phyloP scores from a whole-genome alignment of 1,140 invertebrate genomes.

The Pseudomyrmex cubaensis region DNA sequence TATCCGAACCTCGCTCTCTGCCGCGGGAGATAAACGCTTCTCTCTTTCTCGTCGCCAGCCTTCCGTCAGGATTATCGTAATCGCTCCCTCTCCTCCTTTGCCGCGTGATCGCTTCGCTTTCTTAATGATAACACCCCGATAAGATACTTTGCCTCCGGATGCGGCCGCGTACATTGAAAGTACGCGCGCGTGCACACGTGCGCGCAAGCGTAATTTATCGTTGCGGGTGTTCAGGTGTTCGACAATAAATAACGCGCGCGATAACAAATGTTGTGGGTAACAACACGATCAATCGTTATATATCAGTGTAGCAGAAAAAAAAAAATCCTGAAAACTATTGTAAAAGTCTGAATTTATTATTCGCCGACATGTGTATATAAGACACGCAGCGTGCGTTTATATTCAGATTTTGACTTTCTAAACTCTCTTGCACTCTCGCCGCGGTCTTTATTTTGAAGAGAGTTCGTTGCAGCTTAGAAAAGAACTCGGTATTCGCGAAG shows the following conservation, averaged over 20 bases:
- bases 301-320: background rate
- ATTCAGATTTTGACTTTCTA: background rate
- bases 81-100: background rate
- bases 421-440: background rate
- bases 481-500: no score
- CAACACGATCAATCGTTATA: constrained; percentile 5
- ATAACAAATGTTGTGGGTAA: constrained; percentile 28
- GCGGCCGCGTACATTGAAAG: constrained; percentile 11
- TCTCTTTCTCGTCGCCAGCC: background rate
- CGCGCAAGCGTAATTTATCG: constrained; percentile 47
- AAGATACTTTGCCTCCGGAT: constrained; percentile 42
- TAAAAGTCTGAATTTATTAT: background rate
- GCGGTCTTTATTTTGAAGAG: no score
- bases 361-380: background rate
- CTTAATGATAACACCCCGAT: constrained; percentile 53
- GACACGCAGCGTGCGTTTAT: background rate
- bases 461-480: no score
- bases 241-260: constrained; percentile 41
- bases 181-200: background rate
- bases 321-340: background rate
- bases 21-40: constrained; percentile 32
- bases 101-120: constrained; percentile 43
- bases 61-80: constrained; percentile 50
- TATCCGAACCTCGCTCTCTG: constrained; percentile 25
- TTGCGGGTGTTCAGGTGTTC: constrained; percentile 28